Evolutionary conservation across 2,888 invertebrate genomes (phyloP), one percentile per base, ranked within the genome.

Genomic region (Thera britannica): DNA sequence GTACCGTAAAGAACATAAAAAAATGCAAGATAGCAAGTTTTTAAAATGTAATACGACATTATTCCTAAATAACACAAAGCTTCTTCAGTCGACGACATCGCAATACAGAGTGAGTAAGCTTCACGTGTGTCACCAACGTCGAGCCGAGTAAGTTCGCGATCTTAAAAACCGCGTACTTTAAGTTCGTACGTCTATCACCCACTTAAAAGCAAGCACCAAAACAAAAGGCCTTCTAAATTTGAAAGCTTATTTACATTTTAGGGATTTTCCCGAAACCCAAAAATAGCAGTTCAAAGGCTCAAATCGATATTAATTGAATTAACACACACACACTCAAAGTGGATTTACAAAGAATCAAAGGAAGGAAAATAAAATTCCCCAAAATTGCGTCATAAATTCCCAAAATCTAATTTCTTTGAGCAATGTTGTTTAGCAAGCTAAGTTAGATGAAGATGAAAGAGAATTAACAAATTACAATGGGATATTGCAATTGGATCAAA

Each of bases 221-320:
- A 41, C 6, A 41, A 41, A 41, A 41, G 41, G 0, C 41, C 38
- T 23, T 23, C 1, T 23, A 23, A 6, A 41, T 7, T 4, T 41
- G 41, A 1, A 46, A 46, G 2, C 2, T 9, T 46, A 9, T 46
- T 9, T 9, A 46, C 44, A 44, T 44, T 49, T 56, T 41, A 58
- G 34, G 36, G 41, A 59, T 68, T 69, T 72, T 59, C 61, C 62
- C 58, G 69, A 58, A 55, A 68, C 58, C 44, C 44, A 59, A 61
- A 70, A 65, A 68, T 70, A 23, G 23, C 7, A 51, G 6, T 72
- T 71, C 71, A 71, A 74, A 76, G 74, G 65, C 58, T 52, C 51
- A 58, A 57, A 71, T 72, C 73, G 76, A 76, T 84, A 83, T 83
- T 84, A 87, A 88, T 88, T 83, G 76, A 86, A 86, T 89, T 88